Base-by-base conservation (phyloP, 1,140 invertebrate species). In the Drosophila sechellia region DNA sequence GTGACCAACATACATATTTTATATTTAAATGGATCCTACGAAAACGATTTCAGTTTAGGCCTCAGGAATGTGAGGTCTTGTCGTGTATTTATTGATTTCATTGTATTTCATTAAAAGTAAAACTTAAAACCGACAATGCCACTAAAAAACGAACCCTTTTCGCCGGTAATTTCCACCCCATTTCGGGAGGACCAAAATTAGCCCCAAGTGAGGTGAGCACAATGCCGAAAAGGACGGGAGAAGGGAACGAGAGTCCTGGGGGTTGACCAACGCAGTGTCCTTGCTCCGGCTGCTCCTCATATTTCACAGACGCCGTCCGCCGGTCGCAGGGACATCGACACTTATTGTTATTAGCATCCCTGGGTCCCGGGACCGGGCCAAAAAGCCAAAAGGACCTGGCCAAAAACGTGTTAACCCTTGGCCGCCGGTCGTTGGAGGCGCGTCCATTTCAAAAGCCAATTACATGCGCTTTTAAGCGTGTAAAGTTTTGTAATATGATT, bases 401-500 rank as follows among this genome's bases (percentile, higher is more conserved):
- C 69, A 34, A 57, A 81, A 86, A 86, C 79, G 83, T 87, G 83
- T 87, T 87, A 87, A 89, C 83, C 83, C 81, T 75, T 85, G 50
- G 71, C 49, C 56, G 25, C n/a, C 13, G 5, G 4, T 2, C 15
- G 5, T 5, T 25, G 39, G 39, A 25, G 35, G 61, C 31, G 50
- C 64, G 77, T 49, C 84, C 81, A 85, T 86, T 87, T 87, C 84
- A 87, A 87, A 87, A 89, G 84, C 84, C 84, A 87, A 87, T 87
- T 87, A 87, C 84, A 87, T 87, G 84, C 79, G 84, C 84, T 87
- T 87, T 87, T 87, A 87, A 87, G 84, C 84, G 84, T 87, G 84
- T 87, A 89, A 87, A 89, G 84, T 87, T 89, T 89, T 87, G 83
- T 87, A 87, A 87, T 87, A 87, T 87, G 83, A 87, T 87, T 87